phyloP scores from a whole-genome alignment of 2,797 vertebrate genomes.

The Ctenosaura bakeri region DNA sequence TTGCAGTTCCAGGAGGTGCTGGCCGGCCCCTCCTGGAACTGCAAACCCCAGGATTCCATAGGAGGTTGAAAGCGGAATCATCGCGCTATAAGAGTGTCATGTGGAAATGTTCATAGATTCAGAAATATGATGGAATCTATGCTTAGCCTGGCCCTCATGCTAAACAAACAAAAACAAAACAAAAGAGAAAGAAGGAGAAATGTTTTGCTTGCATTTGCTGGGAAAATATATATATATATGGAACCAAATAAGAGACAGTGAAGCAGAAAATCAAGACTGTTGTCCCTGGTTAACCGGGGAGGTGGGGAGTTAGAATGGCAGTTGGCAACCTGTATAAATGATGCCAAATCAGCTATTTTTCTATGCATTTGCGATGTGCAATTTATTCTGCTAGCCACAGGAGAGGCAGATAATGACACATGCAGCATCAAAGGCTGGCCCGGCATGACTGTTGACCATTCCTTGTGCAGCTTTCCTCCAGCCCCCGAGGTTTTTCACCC shows the following conservation, averaged over 20 bases:
- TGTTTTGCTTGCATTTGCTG: too few relatives aligned
- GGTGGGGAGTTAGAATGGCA: neutral
- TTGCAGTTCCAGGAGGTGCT: too few relatives aligned
- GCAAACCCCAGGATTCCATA: too few relatives aligned
- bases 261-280: neutral
- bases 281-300: neutral
- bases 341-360: neutral
- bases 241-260: neutral
- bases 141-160: neutral
- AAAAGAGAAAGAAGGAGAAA: too few relatives aligned
- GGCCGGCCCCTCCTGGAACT: too few relatives aligned
- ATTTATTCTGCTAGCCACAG: constrained; percentile 5
- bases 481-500: neutral
- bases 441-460: too few relatives aligned
- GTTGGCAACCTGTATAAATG: neutral
- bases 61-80: too few relatives aligned
- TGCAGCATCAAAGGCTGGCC: neutral
- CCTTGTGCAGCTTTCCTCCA: neutral
- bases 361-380: neutral
- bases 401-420: neutral
- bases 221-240: neutral
- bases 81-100: too few relatives aligned
- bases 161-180: neutral
- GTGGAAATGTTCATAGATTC: neutral
- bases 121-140: neutral